phyloP scores from a whole-genome alignment of 2,797 vertebrate species.

The Buphagus erythrorhynchus region DNA sequence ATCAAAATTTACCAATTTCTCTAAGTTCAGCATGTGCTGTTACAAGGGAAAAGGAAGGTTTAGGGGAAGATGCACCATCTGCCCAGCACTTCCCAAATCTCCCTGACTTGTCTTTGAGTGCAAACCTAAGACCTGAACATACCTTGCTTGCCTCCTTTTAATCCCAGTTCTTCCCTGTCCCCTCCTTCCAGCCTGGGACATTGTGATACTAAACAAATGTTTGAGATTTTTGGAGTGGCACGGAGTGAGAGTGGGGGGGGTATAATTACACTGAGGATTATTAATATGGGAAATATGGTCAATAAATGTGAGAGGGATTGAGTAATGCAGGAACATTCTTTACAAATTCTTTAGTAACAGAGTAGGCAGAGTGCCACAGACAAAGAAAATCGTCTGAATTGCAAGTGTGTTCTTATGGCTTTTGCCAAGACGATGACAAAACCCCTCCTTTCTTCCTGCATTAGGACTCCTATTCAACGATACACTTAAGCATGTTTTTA shows the following conservation, averaged over 20 bases:
- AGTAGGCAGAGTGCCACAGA: slow-evolving; percentile 40
- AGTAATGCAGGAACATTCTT: slow-evolving; percentile 58
- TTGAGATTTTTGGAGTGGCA: slow-evolving; percentile 30
- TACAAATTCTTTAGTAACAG: slow-evolving; percentile 27
- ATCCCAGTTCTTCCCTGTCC: neutral
- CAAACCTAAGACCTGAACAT: neutral
- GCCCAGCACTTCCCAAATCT: neutral
- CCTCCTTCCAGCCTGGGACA: neutral
- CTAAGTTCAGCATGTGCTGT: neutral
- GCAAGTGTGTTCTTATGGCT: slow-evolving; percentile 56
- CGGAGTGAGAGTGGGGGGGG: neutral
- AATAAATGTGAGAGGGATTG: slow-evolving; percentile 49
- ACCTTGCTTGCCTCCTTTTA: neutral
- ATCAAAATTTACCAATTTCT: neutral
- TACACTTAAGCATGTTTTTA: slow-evolving; percentile 66
- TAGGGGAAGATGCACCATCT: neutral
- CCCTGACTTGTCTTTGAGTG: neutral
- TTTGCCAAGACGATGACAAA: slow-evolving; percentile 34
- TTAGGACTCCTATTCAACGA: slow-evolving; percentile 36
- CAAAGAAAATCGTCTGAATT: slow-evolving; percentile 64
- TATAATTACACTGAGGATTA: neutral
- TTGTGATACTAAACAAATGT: slow-evolving; percentile 25
- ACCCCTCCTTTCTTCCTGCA: slow-evolving; percentile 12
- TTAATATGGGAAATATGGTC: slow-evolving; percentile 65
- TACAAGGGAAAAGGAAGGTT: neutral